A percentile compares a stretch with the other conserved stretches of the same genome.
Conservation (phyloP, 2,888 invertebrate genomes). For the Ischnura elegans region DNA sequence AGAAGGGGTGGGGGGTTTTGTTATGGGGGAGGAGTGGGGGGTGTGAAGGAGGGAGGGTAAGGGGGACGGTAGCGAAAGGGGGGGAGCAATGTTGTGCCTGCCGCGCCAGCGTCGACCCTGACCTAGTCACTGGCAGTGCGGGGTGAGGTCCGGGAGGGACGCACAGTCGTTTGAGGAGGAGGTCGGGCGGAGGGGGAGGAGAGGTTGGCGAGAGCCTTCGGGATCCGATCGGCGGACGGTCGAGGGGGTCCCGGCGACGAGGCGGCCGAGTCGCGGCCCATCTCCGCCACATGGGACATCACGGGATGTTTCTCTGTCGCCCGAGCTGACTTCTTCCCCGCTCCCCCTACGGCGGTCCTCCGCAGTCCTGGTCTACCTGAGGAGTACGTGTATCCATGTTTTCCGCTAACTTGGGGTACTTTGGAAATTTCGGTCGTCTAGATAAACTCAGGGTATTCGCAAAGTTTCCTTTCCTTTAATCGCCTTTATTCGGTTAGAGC, state of each 20-base stretch:
- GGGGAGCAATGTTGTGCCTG: conserved; percentile 59
- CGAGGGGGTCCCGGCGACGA: not conserved
- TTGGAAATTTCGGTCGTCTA: too few species aligned
- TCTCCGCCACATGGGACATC: not conserved
- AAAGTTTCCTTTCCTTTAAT: too few species aligned
- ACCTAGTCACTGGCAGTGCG: conserved; percentile 69
- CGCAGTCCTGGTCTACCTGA: too few species aligned
- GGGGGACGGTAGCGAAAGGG: conserved; percentile 8
- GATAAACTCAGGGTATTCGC: too few species aligned
- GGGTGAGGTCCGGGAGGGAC: conserved; percentile 63
- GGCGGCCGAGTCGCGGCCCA: conserved; percentile 16
- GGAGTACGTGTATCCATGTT: too few species aligned
- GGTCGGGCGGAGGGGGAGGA: conserved; percentile 28
- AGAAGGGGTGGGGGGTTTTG: not conserved
- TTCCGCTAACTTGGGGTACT: too few species aligned
- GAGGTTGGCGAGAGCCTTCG: conserved; percentile 38
- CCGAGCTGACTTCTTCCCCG: not conserved
- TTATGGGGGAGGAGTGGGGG: not conserved
- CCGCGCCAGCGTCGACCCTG: conserved; percentile 69
- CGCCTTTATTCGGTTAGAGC: too few species aligned
- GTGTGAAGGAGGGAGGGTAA: not conserved
- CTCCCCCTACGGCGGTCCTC: too few species aligned
- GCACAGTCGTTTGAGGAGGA: conserved; percentile 3
- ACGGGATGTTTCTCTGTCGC: not conserved
- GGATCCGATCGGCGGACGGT: not conserved